phyloP scores from a whole-genome alignment of 2,888 invertebrate genomes.

The Aradus depressus region DNA sequence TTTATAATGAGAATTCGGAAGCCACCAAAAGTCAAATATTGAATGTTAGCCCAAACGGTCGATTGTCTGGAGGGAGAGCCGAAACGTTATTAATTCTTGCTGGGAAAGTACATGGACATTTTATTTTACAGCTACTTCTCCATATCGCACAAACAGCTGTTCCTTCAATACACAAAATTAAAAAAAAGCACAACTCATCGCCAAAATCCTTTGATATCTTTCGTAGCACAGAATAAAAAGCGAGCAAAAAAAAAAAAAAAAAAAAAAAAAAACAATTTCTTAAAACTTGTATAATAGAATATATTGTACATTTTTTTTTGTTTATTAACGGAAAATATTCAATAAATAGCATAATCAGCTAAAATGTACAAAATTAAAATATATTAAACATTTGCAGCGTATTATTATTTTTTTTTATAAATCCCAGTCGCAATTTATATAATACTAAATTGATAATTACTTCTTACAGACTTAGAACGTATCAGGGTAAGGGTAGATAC shows the following conservation, averaged over 20 bases:
- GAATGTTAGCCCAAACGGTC: too few species aligned
- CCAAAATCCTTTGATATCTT: too few species aligned
- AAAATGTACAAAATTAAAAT: slow-evolving; percentile 25
- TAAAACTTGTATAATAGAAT: slow-evolving; percentile 26
- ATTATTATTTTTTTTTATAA: slow-evolving; percentile 8
- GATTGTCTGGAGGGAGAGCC: too few species aligned
- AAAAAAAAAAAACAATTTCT: slow-evolving; percentile 21
- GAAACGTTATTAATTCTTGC: too few species aligned
- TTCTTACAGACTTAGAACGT: slow-evolving; percentile 18
- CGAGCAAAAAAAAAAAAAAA: slow-evolving; percentile 9
- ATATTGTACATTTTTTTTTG: slow-evolving; percentile 27
- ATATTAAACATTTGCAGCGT: slow-evolving; percentile 21
- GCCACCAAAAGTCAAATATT: too few species aligned
- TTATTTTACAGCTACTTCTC: too few species aligned
- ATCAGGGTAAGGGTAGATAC: slow-evolving; percentile 9
- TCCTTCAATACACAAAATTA: too few species aligned
- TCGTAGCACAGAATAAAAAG: slow-evolving; percentile 3
- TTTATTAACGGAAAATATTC: slow-evolving; percentile 23
- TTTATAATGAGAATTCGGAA: too few species aligned
- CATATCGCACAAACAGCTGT: too few species aligned
- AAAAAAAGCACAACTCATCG: too few species aligned
- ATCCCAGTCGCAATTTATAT: slow-evolving; percentile 3
- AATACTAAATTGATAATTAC: too few species aligned
- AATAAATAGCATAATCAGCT: slow-evolving; percentile 24
- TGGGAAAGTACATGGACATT: too few species aligned